phyloP scores from a whole-genome alignment of 92 coral and sea anemone genomes.

The Zoanthus sansibaricus region DNA sequence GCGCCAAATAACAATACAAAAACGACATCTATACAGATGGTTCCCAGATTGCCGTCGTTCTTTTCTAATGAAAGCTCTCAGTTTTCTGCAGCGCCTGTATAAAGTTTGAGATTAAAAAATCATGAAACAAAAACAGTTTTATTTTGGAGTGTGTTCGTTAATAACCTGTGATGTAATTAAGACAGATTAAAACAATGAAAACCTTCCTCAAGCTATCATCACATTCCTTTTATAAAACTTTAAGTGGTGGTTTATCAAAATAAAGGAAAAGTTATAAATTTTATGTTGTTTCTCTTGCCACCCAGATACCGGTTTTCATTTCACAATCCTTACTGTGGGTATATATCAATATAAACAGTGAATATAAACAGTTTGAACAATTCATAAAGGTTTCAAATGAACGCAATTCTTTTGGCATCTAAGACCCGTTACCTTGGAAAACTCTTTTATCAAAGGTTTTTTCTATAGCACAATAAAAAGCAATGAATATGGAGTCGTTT shows the following conservation, averaged over 20 bases:
- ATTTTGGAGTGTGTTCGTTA: slow-evolving; percentile 22
- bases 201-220: slow-evolving; percentile 27
- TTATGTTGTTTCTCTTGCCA: slow-evolving; percentile 35
- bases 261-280: slow-evolving; percentile 5
- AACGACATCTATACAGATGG: slow-evolving; percentile 50
- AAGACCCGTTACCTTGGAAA: slow-evolving; percentile 36
- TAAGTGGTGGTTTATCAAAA: slow-evolving; percentile 23
- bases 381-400: slow-evolving; percentile 28
- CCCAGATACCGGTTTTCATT: slow-evolving; percentile 2
- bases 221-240: slow-evolving; percentile 33
- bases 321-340: slow-evolving; percentile 22
- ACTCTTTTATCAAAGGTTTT: neutral
- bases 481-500: neutral
- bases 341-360: neutral
- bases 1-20: slow-evolving; percentile 65
- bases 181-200: slow-evolving; percentile 28
- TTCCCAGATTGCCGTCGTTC: slow-evolving; percentile 36
- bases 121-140: slow-evolving; percentile 29
- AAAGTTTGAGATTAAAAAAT: slow-evolving; percentile 7
- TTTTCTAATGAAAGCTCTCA: slow-evolving; percentile 24
- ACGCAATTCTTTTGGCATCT: slow-evolving; percentile 35
- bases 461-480: neutral
- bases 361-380: slow-evolving; percentile 17
- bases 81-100: slow-evolving; percentile 23
- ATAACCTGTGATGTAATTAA: slow-evolving; percentile 28